Percentiles rank a stretch among this genome's conserved stretches.
These are phyloP conservation scores for Monoplex corrugatus DNA, from an alignment of 2,888 invertebrate genomes.

Conservation along the genomic window DNA sequence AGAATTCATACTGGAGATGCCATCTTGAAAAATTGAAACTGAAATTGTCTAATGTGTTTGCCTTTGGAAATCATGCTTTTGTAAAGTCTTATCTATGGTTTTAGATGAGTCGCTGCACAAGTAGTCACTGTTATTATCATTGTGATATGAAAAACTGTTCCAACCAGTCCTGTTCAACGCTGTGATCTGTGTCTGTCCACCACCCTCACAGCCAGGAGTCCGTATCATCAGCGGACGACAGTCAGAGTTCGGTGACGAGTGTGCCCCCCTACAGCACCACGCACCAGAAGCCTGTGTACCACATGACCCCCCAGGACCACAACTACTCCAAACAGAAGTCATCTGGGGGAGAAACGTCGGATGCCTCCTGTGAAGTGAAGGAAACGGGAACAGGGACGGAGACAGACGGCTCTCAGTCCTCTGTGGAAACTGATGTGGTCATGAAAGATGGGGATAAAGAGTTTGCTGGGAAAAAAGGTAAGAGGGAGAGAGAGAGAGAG, in stretches of 20 bases:
- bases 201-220: conserved; percentile 57
- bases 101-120: no score
- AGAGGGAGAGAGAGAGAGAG: not conserved
- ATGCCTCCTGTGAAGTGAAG: conserved; percentile 42
- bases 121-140: no score
- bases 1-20: no score
- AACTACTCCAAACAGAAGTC: conserved; percentile 74
- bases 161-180: no score
- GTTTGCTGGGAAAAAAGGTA: conserved; percentile 37
- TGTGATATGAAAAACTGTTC: no score
- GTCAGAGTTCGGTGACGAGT: conserved; percentile 57
- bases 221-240: conserved; percentile 63
- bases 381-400: conserved; percentile 30
- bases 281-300: conserved; percentile 53
- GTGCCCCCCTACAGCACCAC: conserved; percentile 51
- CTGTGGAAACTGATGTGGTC: conserved; percentile 30
- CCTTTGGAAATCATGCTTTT: no score
- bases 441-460: not conserved
- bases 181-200: not conserved
- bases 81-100: no score
- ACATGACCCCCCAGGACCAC: conserved; percentile 71
- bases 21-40: no score
- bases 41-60: no score
- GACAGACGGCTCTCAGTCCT: conserved; percentile 33
- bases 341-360: conserved; percentile 53